A percentile compares a stretch with the other conserved stretches of the same genome.
Conservation (phyloP, 2,797 vertebrate genomes). For the Cynodonichthys magdalenae region DNA sequence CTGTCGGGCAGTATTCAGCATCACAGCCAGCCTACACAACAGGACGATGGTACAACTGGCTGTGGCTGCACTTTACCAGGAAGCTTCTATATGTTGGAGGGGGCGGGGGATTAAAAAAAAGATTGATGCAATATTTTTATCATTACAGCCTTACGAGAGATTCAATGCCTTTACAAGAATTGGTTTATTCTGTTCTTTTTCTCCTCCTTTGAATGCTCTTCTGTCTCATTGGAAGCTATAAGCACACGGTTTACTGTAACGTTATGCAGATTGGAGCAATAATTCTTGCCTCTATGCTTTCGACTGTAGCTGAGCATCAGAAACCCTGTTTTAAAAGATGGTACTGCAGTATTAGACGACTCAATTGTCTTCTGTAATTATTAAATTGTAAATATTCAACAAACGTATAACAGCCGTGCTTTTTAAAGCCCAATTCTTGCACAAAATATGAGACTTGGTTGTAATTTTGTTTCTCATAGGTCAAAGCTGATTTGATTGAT, state of each 20-base stretch:
- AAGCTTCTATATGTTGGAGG: conserved; percentile 63
- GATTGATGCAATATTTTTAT: conserved; percentile 92
- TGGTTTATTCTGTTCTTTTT: conserved; percentile 49
- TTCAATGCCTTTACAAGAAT: conserved; percentile 75
- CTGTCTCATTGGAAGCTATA: conserved; percentile 76
- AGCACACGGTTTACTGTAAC: conserved; percentile 79
- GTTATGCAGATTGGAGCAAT: conserved; percentile 91
- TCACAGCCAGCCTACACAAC: conserved; percentile 60
- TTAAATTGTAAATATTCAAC: conserved; percentile 92
- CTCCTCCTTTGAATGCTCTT: conserved; percentile 52
- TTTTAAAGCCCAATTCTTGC: conserved; percentile 93
- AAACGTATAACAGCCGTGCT: conserved; percentile 90
- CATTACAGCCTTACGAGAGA: conserved; percentile 83
- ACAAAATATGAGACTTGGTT: conserved; percentile 90
- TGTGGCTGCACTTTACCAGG: conserved; percentile 83
- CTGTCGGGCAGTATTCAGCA: conserved; percentile 48
- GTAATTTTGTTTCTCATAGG: conserved; percentile 86
- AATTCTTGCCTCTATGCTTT: conserved; percentile 81
- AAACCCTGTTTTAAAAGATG: conserved; percentile 84
- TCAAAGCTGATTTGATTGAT: conserved; percentile 71
- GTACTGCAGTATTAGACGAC: conserved; percentile 93
- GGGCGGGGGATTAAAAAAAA: conserved; percentile 43
- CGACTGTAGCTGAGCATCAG: conserved; percentile 73
- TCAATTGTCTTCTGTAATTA: conserved; percentile 88
- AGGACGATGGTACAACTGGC: conserved; percentile 79